These are phyloP conservation scores for Patiria miniata DNA, from an alignment of 35 echinoderm and acorn worm genomes.

Conservation along the genomic window DNA sequence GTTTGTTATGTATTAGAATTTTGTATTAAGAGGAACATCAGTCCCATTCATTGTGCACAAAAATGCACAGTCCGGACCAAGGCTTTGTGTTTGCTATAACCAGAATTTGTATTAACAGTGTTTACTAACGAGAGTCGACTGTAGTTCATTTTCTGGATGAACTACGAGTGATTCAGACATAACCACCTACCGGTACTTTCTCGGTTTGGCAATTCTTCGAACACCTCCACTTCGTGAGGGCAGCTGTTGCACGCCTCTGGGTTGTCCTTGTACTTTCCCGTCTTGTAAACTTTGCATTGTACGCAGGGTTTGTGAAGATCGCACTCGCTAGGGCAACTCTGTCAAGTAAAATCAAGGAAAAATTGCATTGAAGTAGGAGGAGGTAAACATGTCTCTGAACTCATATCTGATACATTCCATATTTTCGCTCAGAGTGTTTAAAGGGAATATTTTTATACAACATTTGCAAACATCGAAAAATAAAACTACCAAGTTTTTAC, in stretches of 20 bases:
- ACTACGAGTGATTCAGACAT: background rate
- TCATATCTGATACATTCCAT: background rate
- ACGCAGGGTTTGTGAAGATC: constrained; percentile 84
- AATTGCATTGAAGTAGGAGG: background rate
- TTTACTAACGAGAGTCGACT: too few relatives aligned
- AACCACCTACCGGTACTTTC: background rate
- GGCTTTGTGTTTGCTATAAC: too few relatives aligned
- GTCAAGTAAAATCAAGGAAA: background rate
- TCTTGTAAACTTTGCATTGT: constrained; percentile 74
- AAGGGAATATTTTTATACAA: background rate
- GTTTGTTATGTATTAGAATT: too few relatives aligned
- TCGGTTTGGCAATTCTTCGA: constrained; percentile 71
- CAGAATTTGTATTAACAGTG: too few relatives aligned
- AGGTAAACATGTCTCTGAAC: background rate
- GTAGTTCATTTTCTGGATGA: too few relatives aligned
- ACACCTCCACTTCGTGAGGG: constrained; percentile 63
- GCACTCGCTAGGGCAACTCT: constrained; percentile 80
- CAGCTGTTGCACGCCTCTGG: constrained; percentile 59
- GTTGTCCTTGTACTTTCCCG: constrained; percentile 55
- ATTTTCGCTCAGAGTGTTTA: background rate
- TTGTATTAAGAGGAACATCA: too few relatives aligned
- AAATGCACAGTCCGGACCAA: too few relatives aligned
- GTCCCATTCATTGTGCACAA: too few relatives aligned
- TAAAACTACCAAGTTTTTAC: too few relatives aligned
- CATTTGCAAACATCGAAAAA: too few relatives aligned